A percentile compares a stretch with the other conserved stretches of the same genome.
These are phyloP conservation scores for Cosmia pyralina DNA, from an alignment of 2,888 invertebrate species.

Conservation along the genomic window DNA sequence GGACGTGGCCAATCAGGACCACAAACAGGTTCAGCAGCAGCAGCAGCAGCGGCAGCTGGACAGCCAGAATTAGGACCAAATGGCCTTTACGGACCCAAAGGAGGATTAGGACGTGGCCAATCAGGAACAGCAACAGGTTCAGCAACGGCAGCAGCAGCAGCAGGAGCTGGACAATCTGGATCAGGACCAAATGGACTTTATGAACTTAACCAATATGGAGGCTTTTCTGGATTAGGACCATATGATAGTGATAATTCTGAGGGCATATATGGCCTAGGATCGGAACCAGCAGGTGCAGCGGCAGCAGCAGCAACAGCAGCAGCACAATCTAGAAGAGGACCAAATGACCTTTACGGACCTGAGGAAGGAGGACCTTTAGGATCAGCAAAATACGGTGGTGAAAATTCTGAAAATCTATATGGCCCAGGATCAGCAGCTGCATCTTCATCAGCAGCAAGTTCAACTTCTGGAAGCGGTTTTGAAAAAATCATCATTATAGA, in stretches of 20 bases:
- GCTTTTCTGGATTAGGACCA: neutral
- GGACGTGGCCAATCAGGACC: neutral
- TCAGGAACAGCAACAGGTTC: neutral
- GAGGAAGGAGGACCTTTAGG: no score
- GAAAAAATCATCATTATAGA: conserved; percentile 23
- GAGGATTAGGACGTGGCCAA: no score
- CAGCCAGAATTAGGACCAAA: neutral
- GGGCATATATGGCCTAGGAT: neutral
- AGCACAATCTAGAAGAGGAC: neutral
- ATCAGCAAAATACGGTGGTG: no score
- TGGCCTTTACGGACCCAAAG: neutral
- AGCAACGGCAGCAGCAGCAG: no score
- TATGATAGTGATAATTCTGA: no score
- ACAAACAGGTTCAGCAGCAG: neutral
- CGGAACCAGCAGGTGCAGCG: conserved; percentile 25
- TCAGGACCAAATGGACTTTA: no score
- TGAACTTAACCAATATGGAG: neutral
- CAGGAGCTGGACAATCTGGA: no score
- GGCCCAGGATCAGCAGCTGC: conserved; percentile 13
- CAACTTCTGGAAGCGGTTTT: no score
- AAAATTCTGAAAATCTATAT: neutral
- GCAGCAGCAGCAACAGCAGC: conserved; percentile 18
- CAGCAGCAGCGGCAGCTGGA: neutral
- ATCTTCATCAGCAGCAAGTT: neutral
- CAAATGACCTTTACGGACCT: neutral